Evolutionary conservation across 23 tunicate genomes (phyloP), one percentile per base, ranked within the genome.

Genomic region (Ascidia mentula): DNA sequence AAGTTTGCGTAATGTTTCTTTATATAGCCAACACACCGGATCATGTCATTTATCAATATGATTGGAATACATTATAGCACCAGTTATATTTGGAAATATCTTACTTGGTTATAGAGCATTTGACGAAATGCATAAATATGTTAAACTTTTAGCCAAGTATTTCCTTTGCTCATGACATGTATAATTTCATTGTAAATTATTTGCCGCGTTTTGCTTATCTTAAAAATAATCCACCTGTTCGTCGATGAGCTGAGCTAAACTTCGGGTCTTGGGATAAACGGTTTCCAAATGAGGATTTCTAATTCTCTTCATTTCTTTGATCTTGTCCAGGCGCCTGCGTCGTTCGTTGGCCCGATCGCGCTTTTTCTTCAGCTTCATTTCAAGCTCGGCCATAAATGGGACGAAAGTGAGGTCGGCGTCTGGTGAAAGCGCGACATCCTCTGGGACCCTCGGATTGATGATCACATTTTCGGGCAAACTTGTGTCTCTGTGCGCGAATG

Each of bases 211-310:
- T n/a, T n/a, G n/a, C n/a, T n/a, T n/a, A n/a, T n/a, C n/a, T n/a
- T n/a, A n/a, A n/a, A 20, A 5, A 53, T 5, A 53, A 26, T 9
- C 15, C 53, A 53, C 65, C 65, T 53, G 65, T 6, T 53, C 65
- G 65, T 53, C 65, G 24, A 53, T 53, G 4, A 53, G 13, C 65
- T 53, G 65, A 9, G 65, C 65, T 3, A 53, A 28, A 9, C 65
- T 53, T 6, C 65, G 65, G 4, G 65, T 26, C 24, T 53, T 53
- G 28, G 65, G 65, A 28, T 53, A 28, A 28, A 53, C 65, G 13
- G 65, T 53, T 53, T 53, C 65, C 65, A 53, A 53, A 53, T 53
- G 65, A 26, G 65, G 65, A 9, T 53, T 53, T 53, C 65, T 26
- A 53, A 53, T 3, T 53, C 65, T 6, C 24, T 53, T 53, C 65